A percentile compares a stretch with the other conserved stretches of the same genome.
Conservation (phyloP, 2,797 vertebrate genomes). For the Heterohyrax brucei region DNA sequence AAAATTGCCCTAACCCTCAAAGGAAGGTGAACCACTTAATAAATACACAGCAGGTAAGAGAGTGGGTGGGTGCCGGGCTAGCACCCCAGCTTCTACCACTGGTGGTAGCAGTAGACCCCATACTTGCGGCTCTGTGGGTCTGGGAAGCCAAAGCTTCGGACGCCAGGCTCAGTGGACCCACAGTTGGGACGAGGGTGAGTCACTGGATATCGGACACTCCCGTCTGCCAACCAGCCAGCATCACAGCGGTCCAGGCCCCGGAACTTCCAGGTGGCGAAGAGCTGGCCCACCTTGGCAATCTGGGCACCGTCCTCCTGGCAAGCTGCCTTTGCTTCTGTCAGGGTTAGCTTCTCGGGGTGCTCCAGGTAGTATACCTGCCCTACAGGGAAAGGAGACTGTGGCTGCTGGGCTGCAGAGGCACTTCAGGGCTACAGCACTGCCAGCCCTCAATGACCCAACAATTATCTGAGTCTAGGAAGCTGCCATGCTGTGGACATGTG, state of each 20-base stretch:
- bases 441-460: not conserved
- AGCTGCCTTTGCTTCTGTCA: slow-evolving; percentile 92
- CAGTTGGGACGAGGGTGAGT: slow-evolving; percentile 92
- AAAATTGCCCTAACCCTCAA: not conserved
- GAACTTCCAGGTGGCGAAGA: slow-evolving; percentile 95
- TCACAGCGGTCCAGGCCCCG: slow-evolving; percentile 93
- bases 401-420: not conserved
- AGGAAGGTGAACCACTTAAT: not conserved
- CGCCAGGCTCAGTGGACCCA: slow-evolving; percentile 91
- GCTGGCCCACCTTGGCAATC: slow-evolving; percentile 94
- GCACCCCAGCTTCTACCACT: slow-evolving; percentile 81
- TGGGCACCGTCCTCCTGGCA: slow-evolving; percentile 90
- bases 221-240: slow-evolving; percentile 95
- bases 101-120: slow-evolving; percentile 94
- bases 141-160: slow-evolving; percentile 94
- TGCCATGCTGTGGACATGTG: too few relatives aligned
- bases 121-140: slow-evolving; percentile 89
- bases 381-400: slow-evolving; percentile 71
- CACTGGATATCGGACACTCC: slow-evolving; percentile 94
- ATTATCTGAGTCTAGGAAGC: not conserved
- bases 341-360: slow-evolving; percentile 89
- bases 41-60: fast-evolving
- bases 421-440: not conserved
- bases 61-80: fast-evolving
- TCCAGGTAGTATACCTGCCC: slow-evolving; percentile 95